Evolutionary conservation across 2,113 vertebrate species (phyloP), one percentile per base, ranked within the genome.

Genomic region (Strix aluco): DNA sequence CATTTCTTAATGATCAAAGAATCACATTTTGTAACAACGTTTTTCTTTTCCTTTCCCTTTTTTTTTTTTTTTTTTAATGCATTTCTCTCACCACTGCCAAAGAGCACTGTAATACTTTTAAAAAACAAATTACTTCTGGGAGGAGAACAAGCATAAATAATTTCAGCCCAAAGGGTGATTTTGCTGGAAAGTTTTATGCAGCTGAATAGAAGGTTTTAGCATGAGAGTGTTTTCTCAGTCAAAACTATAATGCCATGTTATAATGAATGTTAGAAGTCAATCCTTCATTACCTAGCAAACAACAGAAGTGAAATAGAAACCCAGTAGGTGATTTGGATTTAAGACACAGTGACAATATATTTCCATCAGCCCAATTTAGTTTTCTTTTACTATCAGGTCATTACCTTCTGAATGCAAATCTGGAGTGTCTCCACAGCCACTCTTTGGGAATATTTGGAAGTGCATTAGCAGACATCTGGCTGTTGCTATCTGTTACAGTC

Each of bases 221-320:
- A 94, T 89, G 59, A 87, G 82, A 95, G 29, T 54, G 18, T 94
- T 96, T 97, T 96, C 86, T 95, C 89, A 94, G 90, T 91, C 34
- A 7, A 95, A 96, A 88, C 65, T 70, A 66, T 81, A 96, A 86
- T 71, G 30, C 29, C 49, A 54, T 73, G 7, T 58, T 94, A 81
- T 77, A 88, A 95, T 59, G 90, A 96, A 89, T 44, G 70, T 32
- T 52, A 95, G 65, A 96, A 97, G 96, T 93, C 92, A 95, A 79
- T 96, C 71, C 84, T 89, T 96, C 93, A 49, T 88, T 94, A 81
- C 71, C 86, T 88, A 87, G 69, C 73, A 92, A 95, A 96, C 67
- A 94, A 93, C 27, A 86, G n/a, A 74, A 94, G 65, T 21, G 52
- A 90, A 97, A 97, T 40, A 96, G 93, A 97, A 97, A 95, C 75